Conservation (phyloP, 2,797 vertebrate genomes). For the Acestrorhynchus altus region DNA sequence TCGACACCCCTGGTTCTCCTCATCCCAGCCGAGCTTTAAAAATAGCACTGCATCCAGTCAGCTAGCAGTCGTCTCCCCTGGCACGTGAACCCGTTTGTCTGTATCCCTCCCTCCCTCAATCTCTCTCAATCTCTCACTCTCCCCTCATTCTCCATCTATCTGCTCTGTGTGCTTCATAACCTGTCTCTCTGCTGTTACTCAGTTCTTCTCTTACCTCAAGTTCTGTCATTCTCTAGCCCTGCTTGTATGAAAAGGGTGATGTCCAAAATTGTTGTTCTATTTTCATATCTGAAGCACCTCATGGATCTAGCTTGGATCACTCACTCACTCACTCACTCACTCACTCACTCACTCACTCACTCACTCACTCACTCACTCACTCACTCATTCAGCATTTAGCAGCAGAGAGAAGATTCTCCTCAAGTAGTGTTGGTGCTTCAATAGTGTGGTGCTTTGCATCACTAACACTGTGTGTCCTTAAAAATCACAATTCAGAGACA, state of each 20-base stretch:
- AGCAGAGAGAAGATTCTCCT: too few species aligned
- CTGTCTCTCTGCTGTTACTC: background rate
- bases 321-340: too few species aligned
- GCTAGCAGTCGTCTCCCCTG: constrained; percentile 29
- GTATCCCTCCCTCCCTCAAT: background rate
- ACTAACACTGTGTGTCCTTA: too few species aligned
- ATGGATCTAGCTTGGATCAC: too few species aligned
- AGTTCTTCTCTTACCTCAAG: background rate
- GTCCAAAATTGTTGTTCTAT: background rate
- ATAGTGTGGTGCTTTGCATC: too few species aligned
- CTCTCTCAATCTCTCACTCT: constrained; percentile 1
- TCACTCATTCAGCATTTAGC: too few species aligned
- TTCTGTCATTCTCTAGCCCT: background rate
- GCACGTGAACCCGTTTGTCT: constrained; percentile 20
- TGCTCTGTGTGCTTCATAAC: background rate
- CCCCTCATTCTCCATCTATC: background rate
- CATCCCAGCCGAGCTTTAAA: constrained; percentile 27
- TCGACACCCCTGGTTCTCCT: constrained; percentile 26
- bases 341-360: too few species aligned
- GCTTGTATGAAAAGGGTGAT: background rate
- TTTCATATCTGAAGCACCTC: too few species aligned
- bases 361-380: too few species aligned
- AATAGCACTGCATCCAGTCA: constrained; percentile 28
- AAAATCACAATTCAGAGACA: background rate
- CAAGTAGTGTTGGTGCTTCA: too few species aligned